Evolutionary conservation across 2,797 vertebrate genomes (phyloP).

Genomic region (Sebastiscus tertius): DNA sequence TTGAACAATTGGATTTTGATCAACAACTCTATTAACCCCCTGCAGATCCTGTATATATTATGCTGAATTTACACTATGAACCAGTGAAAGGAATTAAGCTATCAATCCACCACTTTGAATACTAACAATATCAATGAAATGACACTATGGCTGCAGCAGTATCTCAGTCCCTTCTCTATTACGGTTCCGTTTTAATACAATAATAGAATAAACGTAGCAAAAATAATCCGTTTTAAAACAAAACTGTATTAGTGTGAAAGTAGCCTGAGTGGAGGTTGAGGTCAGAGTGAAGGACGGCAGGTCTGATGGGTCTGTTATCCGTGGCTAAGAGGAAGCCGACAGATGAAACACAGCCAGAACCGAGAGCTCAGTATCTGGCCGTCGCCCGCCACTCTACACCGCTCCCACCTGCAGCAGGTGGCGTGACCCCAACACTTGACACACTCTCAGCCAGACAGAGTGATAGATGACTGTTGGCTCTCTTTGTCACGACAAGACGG

Average conservation of each 20-base stretch:
- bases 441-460: conserved; percentile 46
- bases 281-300: conserved; percentile 26
- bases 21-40: neutral
- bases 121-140: neutral
- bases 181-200: too few species aligned
- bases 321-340: neutral
- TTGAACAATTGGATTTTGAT: neutral
- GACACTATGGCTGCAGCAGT: neutral
- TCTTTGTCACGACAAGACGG: conserved; percentile 30
- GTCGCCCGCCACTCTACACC: neutral
- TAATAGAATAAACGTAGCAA: too few species aligned
- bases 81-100: neutral
- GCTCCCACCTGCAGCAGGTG: conserved; percentile 48
- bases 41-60: neutral
- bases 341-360: neutral
- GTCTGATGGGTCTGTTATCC: neutral
- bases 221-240: too few species aligned
- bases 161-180: neutral
- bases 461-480: conserved; percentile 61
- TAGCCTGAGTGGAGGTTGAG: neutral
- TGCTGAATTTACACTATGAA: neutral
- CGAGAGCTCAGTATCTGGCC: conserved; percentile 9
- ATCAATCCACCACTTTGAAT: neutral
- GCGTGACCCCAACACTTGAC: conserved; percentile 26
- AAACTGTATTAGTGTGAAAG: neutral